Evolutionary conservation across 2,113 vertebrate species (phyloP).

Genomic region (Ammodytes marinus): DNA sequence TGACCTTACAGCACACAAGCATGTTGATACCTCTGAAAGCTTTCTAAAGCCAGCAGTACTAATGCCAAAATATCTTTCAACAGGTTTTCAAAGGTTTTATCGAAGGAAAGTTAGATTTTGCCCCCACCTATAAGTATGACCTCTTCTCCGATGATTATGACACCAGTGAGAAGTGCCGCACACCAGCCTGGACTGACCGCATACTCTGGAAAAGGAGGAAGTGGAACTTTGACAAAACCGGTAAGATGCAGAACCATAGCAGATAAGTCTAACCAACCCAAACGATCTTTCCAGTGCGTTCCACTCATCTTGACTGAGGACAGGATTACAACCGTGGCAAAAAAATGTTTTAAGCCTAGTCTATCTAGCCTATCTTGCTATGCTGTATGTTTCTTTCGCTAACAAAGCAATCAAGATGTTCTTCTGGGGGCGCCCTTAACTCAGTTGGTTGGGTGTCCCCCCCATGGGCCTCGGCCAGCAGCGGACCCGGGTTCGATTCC

Average conservation of each 20-base stretch:
- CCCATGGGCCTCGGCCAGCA: too few relatives aligned
- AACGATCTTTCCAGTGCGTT: not conserved
- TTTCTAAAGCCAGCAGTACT: not conserved
- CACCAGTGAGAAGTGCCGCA: constrained; percentile 98
- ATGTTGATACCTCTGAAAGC: not conserved
- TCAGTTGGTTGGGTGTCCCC: too few relatives aligned
- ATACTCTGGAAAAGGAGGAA: constrained; percentile 97
- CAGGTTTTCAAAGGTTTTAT: constrained; percentile 95
- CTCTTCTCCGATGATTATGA: constrained; percentile 99
- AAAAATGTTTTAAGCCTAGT: not conserved
- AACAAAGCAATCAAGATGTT: too few relatives aligned
- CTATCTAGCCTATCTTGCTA: too few relatives aligned
- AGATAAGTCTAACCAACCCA: not conserved
- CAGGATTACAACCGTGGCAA: not conserved
- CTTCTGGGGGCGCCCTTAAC: too few relatives aligned
- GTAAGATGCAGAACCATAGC: constrained; percentile 75
- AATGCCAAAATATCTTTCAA: not conserved
- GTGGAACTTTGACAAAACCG: constrained; percentile 97
- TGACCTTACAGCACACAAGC: not conserved
- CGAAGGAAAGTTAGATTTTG: constrained; percentile 96
- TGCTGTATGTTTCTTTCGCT: too few relatives aligned
- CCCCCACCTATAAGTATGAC: constrained; percentile 98
- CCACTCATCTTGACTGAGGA: not conserved
- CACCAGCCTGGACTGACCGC: constrained; percentile 97
- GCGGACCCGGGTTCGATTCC: too few relatives aligned